Base-by-base conservation (phyloP, 2,888 invertebrate species). In the Apotomis betuletana region DNA sequence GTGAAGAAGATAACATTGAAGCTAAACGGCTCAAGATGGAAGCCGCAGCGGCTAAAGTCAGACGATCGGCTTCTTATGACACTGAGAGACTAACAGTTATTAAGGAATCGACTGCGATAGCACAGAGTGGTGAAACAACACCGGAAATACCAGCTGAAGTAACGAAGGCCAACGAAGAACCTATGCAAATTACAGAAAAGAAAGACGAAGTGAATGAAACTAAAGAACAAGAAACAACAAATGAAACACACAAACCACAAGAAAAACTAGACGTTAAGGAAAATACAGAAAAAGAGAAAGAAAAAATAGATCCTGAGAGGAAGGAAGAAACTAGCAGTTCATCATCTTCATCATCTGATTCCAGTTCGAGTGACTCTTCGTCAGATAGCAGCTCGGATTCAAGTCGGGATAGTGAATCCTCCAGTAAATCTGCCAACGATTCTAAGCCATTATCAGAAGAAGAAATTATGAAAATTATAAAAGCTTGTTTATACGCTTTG, bases 401-500 rank as follows among this genome's bases (percentile, higher is more conserved):
- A 0, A 89, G 88, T 69, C 86, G 83, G 76, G 94, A 94, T 73
- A 95, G 94, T 76, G 94, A 94, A 36, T 86, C 88, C 60, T 91
- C 94, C 8, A 90, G 88, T 61, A 91, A 91, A 78, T 90, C 93
- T 3, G 79, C 85, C 1, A 84, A 85, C 77, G 89, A 88, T 52
- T 77, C 87, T 3, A 90, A 87, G 78, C 82, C 86, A n/a, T 82
- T 94, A 77, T 83, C 90, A 0, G 93, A 94, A 9, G 93, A 93
- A 60, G 94, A 95, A 83, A 94, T 94, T n/a, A 92, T 94, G 79
- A 90, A 90, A 76, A 93, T 97, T 67, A 95, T 96, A 49, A 88
- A 94, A 46, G 94, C 94, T 54, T 97, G 97, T 82, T 88, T 97
- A 13, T 94, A 94, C 81, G 97, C 97, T 46, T 89, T 98, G 76